Base-by-base conservation (phyloP, 2,113 vertebrate genomes). In the Nothocercus julius region DNA sequence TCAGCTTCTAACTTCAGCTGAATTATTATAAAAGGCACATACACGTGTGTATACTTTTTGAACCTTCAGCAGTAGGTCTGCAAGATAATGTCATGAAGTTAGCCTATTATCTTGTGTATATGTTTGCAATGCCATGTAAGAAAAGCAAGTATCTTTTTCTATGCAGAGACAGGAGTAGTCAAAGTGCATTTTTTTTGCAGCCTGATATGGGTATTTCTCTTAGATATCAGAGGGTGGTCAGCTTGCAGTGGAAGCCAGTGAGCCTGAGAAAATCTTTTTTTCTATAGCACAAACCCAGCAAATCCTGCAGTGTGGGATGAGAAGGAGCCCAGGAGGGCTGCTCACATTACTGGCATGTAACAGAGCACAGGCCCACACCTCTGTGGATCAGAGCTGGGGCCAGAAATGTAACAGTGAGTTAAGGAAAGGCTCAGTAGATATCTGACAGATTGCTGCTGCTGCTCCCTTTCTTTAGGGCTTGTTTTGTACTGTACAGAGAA, bases 391-490 rank as follows among this genome's bases (percentile, higher is more conserved):
- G 82, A 66, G 40, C 58, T 1, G 18, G 62, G 79, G 63, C 45
- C 40, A 68, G 77, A 45, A 51, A 16, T 0, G 25, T 4, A 7
- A 45, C 47, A 85, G 61, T 56, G 73, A 62, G 68, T 61, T 12
- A 28, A 80, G 80, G 83, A 11, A 90, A 95, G 47, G 87, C 88
- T 96, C 85, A 53, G 92, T 86, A 58, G 84, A 44, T 38, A 84
- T 40, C 83, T 96, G 94, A 96, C 78, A 42, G 70, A 95, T 82
- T 86, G 82, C 80, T 91, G 77, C 95, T 96, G 89, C 94, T 2
- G 17, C 78, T 91, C 68, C 89, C 69, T 96, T 78, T 68, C 95
- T 95, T 87, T 49, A 93, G 93, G 92, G 93, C 77, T 92, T 10
- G 34, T 62, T 93, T 3, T 25, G 51, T 27, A 40, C 80, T 63